Evolutionary conservation across 2,888 invertebrate genomes (phyloP), one percentile per base, ranked within the genome.

Genomic region (Plusia festucae): DNA sequence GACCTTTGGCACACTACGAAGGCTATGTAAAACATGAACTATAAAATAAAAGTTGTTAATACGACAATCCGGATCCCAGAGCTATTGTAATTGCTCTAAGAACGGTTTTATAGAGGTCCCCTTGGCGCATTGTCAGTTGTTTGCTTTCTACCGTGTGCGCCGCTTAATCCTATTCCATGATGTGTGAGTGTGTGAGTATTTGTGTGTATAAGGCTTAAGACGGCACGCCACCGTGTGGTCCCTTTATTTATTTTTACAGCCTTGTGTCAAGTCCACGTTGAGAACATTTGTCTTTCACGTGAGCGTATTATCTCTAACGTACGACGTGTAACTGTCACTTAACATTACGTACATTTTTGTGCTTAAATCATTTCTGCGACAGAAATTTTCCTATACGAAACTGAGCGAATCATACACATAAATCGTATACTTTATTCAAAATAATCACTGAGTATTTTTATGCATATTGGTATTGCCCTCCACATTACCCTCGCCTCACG

Each of bases 231-330:
- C 75, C 70, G 75, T 76, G 78, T 78, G 81, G 82, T 82, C 84
- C 85, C 85, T 90, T 89, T 89, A 90, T 90, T 90, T 89, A 90
- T 90, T 90, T 90, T 90, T 89, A 90, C 89, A 88, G 79, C 86
- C 87, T 81, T 83, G 72, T 86, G 90, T 91, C 90, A 90, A 88
- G 87, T 85, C 87, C 90, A 91, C 86, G 87, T 88, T 78, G 74
- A 70, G 82, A 84, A 83, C 90, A 90, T 91, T 91, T 91, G 86
- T 91, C 90, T 90, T 80, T 78, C 77, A 83, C 78, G 85, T 83
- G 80, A 82, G 76, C 85, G 88, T 85, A 88, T 89, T 90, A 90
- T 90, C 88, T 88, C 78, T 84, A 84, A 85, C 84, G 81, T 84
- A 84, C 85, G 86, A 82, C 79, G 81, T 85, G 87, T 74, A 81